phyloP scores from a whole-genome alignment of 30 jellyfish, hydroid and myxozoan genomes.

The Mastigias papua region DNA sequence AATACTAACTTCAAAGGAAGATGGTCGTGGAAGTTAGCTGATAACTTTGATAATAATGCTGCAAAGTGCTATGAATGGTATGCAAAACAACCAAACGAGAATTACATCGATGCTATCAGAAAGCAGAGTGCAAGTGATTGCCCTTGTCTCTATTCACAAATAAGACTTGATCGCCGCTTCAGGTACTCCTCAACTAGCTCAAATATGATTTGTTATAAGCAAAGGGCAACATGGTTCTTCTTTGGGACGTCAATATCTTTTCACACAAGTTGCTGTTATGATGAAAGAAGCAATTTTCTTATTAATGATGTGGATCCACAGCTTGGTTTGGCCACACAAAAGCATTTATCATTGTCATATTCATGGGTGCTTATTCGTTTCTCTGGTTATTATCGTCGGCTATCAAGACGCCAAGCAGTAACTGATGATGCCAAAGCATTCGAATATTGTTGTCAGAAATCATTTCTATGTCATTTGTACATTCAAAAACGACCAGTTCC shows the following conservation, averaged over 20 bases:
- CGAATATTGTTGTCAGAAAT: slow-evolving; percentile 14
- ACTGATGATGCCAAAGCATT: slow-evolving; percentile 34
- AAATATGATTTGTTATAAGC: slow-evolving; percentile 23
- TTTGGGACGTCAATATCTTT: slow-evolving; percentile 24
- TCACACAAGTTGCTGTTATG: slow-evolving; percentile 46
- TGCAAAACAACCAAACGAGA: slow-evolving; percentile 22
- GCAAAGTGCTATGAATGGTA: slow-evolving; percentile 66
- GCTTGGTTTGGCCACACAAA: slow-evolving; percentile 28
- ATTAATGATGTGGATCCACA: not conserved
- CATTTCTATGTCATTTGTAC: slow-evolving; percentile 22
- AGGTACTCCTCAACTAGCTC: slow-evolving; percentile 3
- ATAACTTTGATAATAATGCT: slow-evolving; percentile 19
- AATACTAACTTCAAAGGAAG: slow-evolving; percentile 55
- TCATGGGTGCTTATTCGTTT: not conserved
- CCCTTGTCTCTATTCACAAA: slow-evolving; percentile 55
- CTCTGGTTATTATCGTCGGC: slow-evolving; percentile 1
- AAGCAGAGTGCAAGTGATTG: slow-evolving; percentile 26
- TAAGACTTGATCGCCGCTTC: slow-evolving; percentile 40
- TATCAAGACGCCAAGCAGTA: slow-evolving; percentile 13
- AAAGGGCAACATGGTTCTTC: slow-evolving; percentile 33
- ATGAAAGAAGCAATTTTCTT: not conserved
- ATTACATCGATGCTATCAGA: slow-evolving; percentile 1
- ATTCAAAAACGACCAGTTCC: slow-evolving; percentile 47
- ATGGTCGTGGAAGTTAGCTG: slow-evolving; percentile 69
- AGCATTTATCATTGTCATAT: slow-evolving; percentile 11